Conservation (phyloP, 2,797 vertebrate genomes). For the Cryptoblepharus egeriae region DNA sequence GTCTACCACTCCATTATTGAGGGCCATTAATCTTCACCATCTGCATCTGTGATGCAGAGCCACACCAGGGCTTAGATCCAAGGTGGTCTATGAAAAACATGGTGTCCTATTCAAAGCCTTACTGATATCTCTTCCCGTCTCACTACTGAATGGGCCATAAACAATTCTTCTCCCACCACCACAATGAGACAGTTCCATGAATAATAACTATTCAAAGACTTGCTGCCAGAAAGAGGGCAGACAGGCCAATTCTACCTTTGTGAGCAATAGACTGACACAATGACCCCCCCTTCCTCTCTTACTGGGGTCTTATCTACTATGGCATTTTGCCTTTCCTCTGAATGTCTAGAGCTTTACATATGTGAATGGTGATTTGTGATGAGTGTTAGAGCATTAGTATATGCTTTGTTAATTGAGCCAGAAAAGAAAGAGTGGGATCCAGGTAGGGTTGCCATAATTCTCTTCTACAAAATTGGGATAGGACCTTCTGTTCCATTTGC, state of each 20-base stretch:
- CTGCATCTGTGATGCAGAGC: not conserved
- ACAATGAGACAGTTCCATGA: slow-evolving; percentile 13
- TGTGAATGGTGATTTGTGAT: not conserved
- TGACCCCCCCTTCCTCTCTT: not conserved
- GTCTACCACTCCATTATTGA: slow-evolving; percentile 15
- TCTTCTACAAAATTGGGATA: too few species aligned
- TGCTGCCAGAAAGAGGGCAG: not conserved
- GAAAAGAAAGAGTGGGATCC: not conserved
- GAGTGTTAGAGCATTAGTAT: not conserved
- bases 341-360: not conserved
- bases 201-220: slow-evolving; percentile 10
- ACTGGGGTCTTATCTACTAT: not conserved
- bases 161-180: slow-evolving; percentile 10
- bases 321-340: not conserved
- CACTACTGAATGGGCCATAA: slow-evolving; percentile 7
- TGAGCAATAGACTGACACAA: slow-evolving; percentile 2
- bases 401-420: not conserved
- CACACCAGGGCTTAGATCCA: slow-evolving; percentile 21
- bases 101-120: slow-evolving; percentile 15
- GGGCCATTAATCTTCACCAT: slow-evolving; percentile 21
- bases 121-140: slow-evolving; percentile 3
- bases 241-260: slow-evolving; percentile 24
- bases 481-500: too few species aligned
- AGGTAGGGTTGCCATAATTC: too few species aligned
- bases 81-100: slow-evolving; percentile 24